Base-by-base conservation (phyloP, 2,113 vertebrate genomes). In the Oceanodroma tethys region DNA sequence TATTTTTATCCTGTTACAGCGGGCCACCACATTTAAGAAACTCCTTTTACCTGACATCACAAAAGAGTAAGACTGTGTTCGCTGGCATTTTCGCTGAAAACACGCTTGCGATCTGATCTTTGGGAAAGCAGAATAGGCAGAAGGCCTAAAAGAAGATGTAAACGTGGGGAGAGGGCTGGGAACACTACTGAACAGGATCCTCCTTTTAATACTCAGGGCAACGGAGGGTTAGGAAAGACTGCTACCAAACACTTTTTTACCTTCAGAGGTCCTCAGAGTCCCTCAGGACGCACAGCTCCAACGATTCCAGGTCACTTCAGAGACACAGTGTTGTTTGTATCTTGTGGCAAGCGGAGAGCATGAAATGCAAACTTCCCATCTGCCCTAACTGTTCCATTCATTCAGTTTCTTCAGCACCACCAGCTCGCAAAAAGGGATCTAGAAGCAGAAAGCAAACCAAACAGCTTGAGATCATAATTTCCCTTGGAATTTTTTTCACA, bases 301-400 rank as follows among this genome's bases (percentile, higher is more conserved):
- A 30, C 1, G 82, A 32, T 19, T 32, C 67, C 85, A 53, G 32
- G 38, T 70, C 60, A 32, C 75, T 60, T 95, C 80, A 96, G 83
- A 78, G 43, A 50, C 38, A 70, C 55, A 2, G 26, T 0, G 19
- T 9, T 23, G 30, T 21, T 8, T 58, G 43, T 20, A 34, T 60
- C 36, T 42, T 10, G 68, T 12, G 73, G 88, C 19, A 67, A 82
- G 73, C 1, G 0, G 6, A 60, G 10, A 79, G 59, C 34, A 30
- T 1, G 50, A 86, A 95, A 73, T 0, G 7, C 30, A 19, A 86
- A 32, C 34, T 45, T 66, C 76, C 48, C 8, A 56, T 58, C 32
- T 48, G 70, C 60, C 65, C 65, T 13, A 47, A 47, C 47, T 8
- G 34, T 67, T 79, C 94, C 96, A 97, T 96, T 91, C 95, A 93